Conservation (phyloP, 2,888 invertebrate species). For the Brachyptera risi region DNA sequence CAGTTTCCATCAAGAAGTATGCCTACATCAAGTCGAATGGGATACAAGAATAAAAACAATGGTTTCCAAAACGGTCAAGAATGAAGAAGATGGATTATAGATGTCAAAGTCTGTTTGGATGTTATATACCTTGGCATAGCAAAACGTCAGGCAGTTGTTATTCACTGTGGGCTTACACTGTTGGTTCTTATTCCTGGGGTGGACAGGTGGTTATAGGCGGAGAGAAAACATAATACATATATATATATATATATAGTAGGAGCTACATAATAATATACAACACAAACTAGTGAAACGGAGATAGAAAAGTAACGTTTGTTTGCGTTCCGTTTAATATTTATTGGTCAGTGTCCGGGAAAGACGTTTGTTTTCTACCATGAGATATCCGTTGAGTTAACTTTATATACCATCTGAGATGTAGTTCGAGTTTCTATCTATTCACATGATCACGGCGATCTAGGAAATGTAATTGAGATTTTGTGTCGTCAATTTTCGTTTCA, state of each 20-base stretch:
- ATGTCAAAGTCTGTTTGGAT: constrained; percentile 14
- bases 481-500: too few species aligned
- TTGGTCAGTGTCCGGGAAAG: constrained; percentile 31
- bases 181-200: constrained; percentile 16
- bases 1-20: too few species aligned
- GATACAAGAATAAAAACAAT: too few species aligned
- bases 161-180: constrained; percentile 18
- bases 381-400: constrained; percentile 23
- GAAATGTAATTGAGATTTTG: too few species aligned
- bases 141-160: constrained; percentile 13
- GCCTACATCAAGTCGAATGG: too few species aligned
- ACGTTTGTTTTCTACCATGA: constrained; percentile 21
- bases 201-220: constrained; percentile 23
- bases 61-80: constrained; percentile 16
- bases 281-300: constrained; percentile 27
- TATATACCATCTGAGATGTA: not conserved
- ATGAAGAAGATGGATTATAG: constrained; percentile 30
- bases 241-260: too few species aligned
- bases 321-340: constrained; percentile 34
- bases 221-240: too few species aligned
- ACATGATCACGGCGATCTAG: too few species aligned
- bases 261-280: too few species aligned
- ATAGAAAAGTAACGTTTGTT: constrained; percentile 32
- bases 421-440: too few species aligned
- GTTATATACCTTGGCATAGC: not conserved